phyloP scores from a whole-genome alignment of 2,113 vertebrate species.

The Limanda limanda region DNA sequence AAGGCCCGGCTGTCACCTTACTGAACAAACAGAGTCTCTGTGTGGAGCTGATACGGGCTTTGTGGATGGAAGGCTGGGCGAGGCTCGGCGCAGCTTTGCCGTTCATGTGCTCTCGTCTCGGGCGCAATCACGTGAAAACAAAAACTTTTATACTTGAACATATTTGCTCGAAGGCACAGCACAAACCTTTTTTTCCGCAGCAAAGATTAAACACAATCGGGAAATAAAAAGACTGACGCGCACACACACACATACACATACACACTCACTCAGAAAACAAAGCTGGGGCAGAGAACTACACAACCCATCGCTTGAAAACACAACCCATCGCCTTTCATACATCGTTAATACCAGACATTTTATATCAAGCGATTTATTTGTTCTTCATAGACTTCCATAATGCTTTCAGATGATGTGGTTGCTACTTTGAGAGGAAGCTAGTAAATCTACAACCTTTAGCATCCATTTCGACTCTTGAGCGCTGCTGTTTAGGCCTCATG shows the following conservation, averaged over 20 bases:
- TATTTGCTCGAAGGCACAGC: conserved; percentile 24
- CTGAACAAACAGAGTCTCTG: conserved; percentile 68
- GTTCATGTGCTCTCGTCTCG: conserved; percentile 22
- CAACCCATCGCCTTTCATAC: conserved; percentile 58
- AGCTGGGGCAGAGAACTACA: conserved; percentile 45
- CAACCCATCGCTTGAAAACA: conserved; percentile 70
- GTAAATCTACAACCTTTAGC: conserved; percentile 78
- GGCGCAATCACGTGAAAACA: not conserved
- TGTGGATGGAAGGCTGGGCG: conserved; percentile 49
- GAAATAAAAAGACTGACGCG: conserved; percentile 53
- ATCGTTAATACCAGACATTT: conserved; percentile 80
- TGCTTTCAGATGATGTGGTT: conserved; percentile 79
- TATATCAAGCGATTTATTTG: conserved; percentile 81
- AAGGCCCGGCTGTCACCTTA: conserved; percentile 71
- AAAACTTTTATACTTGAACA: conserved; percentile 14
- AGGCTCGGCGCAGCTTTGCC: conserved; percentile 14
- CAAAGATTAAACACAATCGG: conserved; percentile 51
- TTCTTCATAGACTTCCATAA: conserved; percentile 76
- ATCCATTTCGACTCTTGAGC: conserved; percentile 75
- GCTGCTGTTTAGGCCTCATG: conserved; percentile 77
- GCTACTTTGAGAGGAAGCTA: conserved; percentile 74
- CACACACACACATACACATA: conserved; percentile 14
- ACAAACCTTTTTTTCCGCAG: conserved; percentile 38
- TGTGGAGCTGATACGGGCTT: conserved; percentile 64
- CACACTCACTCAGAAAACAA: conserved; percentile 53